A percentile compares a stretch with the other conserved stretches of the same genome.
phyloP scores from a whole-genome alignment of 2,113 vertebrate species.

The Alligator sinensis region DNA sequence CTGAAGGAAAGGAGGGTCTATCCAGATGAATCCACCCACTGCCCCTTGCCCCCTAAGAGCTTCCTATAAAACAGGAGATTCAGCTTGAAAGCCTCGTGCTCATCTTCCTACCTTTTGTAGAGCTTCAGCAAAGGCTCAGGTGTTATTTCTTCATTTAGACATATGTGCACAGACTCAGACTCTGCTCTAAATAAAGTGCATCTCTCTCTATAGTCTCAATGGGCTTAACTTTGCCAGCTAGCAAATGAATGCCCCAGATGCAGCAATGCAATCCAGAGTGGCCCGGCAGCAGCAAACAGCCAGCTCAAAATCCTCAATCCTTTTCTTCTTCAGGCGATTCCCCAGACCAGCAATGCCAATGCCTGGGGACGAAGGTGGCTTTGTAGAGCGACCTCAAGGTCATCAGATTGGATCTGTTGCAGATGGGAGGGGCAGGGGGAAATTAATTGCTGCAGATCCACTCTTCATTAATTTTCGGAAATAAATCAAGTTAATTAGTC shows the following conservation, averaged over 20 bases:
- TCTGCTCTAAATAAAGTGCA: not conserved
- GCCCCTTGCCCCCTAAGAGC: too few relatives aligned
- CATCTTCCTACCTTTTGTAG: not conserved
- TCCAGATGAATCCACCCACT: too few relatives aligned
- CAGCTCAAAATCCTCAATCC: rapidly evolving
- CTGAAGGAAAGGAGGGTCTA: too few relatives aligned
- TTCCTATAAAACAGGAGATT: too few relatives aligned
- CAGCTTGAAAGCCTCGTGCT: rapidly evolving
- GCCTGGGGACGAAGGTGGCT: not conserved
- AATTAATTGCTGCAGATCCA: not conserved
- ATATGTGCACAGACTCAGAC: not conserved
- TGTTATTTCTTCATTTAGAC: not conserved
- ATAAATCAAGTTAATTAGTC: not conserved
- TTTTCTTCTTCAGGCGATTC: not conserved
- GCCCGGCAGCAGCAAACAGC: rapidly evolving
- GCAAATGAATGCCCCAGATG: not conserved
- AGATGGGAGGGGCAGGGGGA: not conserved
- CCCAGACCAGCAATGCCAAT: rapidly evolving
- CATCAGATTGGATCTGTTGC: not conserved
- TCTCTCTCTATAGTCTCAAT: not conserved
- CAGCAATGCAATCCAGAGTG: rapidly evolving
- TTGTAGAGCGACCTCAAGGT: not conserved
- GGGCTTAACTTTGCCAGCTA: too few relatives aligned
- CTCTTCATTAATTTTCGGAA: not conserved
- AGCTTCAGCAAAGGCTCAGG: not conserved